A percentile compares a stretch with the other conserved stretches of the same genome.
phyloP scores from a whole-genome alignment of 2,113 vertebrate species.

The Eclectus roratus region DNA sequence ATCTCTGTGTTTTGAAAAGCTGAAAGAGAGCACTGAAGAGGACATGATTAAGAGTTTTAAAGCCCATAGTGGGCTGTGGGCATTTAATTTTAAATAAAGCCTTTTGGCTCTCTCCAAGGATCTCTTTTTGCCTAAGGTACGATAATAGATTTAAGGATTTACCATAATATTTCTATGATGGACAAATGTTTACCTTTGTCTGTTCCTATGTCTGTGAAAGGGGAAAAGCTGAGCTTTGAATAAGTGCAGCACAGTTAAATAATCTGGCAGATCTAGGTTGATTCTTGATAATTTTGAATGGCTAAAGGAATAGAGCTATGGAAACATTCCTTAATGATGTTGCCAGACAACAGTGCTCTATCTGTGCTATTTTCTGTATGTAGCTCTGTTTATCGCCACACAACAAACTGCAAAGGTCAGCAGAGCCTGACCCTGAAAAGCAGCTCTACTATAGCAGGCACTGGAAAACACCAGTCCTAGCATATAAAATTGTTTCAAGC shows the following conservation, averaged over 20 bases:
- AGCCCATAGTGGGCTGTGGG: not conserved
- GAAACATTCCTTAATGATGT: conserved; percentile 28
- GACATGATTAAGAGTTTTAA: not conserved
- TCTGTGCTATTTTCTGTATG: not conserved
- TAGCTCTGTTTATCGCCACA: not conserved
- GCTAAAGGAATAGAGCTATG: conserved; percentile 19
- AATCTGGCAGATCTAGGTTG: not conserved
- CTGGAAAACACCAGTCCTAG: not conserved
- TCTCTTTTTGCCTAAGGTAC: not conserved
- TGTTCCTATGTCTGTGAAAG: not conserved
- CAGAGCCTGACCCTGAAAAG: not conserved
- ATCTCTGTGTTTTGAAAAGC: conserved; percentile 32
- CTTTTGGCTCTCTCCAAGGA: not conserved
- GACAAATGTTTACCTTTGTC: not conserved
- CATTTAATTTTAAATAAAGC: conserved; percentile 11
- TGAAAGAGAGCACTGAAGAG: not conserved
- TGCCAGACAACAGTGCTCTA: conserved; percentile 26
- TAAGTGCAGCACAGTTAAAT: not conserved
- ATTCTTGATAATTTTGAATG: conserved; percentile 15
- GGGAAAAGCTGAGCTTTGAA: not conserved
- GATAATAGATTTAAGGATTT: conserved; percentile 18
- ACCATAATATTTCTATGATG: not conserved
- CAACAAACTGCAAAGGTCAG: conserved; percentile 21
- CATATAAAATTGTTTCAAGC: not conserved
- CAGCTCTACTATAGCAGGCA: not conserved